Conservation (phyloP, 2,113 vertebrate genomes). For the Melanotaenia duboulayi region DNA sequence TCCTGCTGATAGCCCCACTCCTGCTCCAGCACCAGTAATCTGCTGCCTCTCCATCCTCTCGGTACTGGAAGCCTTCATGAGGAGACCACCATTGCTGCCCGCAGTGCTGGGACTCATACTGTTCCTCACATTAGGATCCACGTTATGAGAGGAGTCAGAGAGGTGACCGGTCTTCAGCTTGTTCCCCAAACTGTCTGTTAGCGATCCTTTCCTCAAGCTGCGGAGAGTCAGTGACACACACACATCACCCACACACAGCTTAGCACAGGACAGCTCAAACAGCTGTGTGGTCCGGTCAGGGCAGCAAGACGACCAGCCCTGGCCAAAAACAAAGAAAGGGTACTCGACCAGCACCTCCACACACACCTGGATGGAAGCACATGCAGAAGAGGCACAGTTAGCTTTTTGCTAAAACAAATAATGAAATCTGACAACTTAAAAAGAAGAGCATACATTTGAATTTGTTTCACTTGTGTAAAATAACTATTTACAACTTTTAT, state of each 20-base stretch:
- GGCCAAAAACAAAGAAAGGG: conserved; percentile 99
- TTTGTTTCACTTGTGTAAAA: too few species aligned
- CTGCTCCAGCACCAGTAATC: conserved; percentile 77
- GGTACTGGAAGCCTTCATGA: conserved; percentile 75
- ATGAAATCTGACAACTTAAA: neutral
- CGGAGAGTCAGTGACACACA: conserved; percentile 98
- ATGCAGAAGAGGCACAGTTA: conserved; percentile 31
- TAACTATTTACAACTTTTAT: too few species aligned
- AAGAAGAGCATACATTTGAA: neutral
- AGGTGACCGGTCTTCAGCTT: conserved; percentile 65
- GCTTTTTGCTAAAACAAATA: conserved; percentile 1
- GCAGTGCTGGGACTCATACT: conserved; percentile 46
- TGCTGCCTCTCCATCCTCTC: conserved; percentile 77
- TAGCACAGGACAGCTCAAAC: conserved; percentile 96
- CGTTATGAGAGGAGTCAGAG: conserved; percentile 56
- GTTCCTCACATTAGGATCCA: conserved; percentile 47
- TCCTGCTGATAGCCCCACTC: conserved; percentile 75
- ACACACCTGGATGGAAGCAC: conserved; percentile 87
- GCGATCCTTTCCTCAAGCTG: conserved; percentile 90
- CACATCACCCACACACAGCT: conserved; percentile 97
- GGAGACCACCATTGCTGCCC: conserved; percentile 83
- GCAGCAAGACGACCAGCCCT: conserved; percentile 99
- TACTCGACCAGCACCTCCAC: conserved; percentile 98
- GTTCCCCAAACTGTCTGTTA: conserved; percentile 81
- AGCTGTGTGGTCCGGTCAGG: conserved; percentile 97